These are phyloP conservation scores for Blastobasis adustella DNA, from an alignment of 2,888 invertebrate genomes.

Conservation along the genomic window DNA sequence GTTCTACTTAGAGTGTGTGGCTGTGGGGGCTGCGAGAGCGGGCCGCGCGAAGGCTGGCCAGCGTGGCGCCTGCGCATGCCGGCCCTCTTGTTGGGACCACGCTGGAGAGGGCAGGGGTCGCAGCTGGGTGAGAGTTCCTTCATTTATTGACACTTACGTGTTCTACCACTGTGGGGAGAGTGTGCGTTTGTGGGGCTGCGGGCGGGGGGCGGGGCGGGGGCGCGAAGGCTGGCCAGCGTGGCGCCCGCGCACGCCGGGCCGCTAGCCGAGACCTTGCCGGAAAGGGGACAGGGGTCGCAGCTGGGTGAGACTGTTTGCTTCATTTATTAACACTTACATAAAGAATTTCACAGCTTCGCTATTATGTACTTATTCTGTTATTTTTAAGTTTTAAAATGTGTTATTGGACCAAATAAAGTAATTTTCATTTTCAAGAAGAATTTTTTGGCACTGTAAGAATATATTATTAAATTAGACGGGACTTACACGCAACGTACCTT, in stretches of 20 bases:
- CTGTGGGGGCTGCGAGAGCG: not conserved
- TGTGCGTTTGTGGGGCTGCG: not conserved
- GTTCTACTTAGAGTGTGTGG: not conserved
- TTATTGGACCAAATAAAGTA: no score
- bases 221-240: not conserved
- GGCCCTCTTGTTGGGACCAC: not conserved
- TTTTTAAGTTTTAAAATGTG: no score
- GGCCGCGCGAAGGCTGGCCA: not conserved
- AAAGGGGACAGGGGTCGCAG: not conserved
- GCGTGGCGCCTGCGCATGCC: not conserved
- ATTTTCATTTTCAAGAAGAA: no score
- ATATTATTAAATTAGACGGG: no score
- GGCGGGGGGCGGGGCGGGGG: not conserved
- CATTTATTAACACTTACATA: no score
- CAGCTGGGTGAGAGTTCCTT: no score
- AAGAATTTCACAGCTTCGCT: no score
- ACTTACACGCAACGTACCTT: no score
- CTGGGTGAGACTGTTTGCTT: slow-evolving; percentile 56
- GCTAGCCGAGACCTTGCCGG: not conserved
- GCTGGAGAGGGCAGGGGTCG: not conserved
- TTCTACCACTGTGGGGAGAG: not conserved
- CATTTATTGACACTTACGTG: not conserved
- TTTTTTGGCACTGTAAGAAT: no score
- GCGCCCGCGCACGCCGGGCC: not conserved
- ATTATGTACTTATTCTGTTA: no score